These are phyloP conservation scores for Sakesphorus luctuosus DNA, from an alignment of 2,113 vertebrate genomes.

Conservation along the genomic window DNA sequence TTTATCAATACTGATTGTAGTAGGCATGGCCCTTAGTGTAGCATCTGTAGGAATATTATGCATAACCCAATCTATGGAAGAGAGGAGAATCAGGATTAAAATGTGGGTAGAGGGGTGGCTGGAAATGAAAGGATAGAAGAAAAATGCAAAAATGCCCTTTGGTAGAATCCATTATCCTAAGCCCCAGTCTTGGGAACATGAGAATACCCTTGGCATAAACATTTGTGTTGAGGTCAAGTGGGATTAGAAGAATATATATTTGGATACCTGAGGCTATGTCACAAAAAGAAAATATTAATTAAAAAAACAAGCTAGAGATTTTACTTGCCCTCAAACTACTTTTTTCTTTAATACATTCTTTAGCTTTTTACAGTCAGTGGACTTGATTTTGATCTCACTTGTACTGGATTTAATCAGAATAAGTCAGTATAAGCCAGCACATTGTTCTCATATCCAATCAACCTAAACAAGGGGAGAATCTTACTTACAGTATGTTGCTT, in stretches of 20 bases:
- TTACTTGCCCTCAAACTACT: constrained; percentile 55
- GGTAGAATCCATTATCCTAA: constrained; percentile 70
- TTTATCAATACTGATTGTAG: not conserved
- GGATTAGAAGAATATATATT: constrained; percentile 70
- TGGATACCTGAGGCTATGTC: constrained; percentile 48
- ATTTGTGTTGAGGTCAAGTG: constrained; percentile 70
- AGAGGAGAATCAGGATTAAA: constrained; percentile 41
- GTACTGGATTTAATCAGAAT: constrained; percentile 39
- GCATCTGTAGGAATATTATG: constrained; percentile 35
- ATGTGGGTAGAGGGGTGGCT: not conserved
- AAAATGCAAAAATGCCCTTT: constrained; percentile 64
- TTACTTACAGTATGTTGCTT: not conserved
- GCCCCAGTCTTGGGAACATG: constrained; percentile 58
- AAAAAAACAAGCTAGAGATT: constrained; percentile 68
- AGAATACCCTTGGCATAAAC: constrained; percentile 70
- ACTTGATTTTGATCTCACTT: constrained; percentile 49
- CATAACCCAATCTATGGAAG: not conserved
- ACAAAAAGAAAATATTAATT: constrained; percentile 71
- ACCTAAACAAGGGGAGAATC: not conserved
- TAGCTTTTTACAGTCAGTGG: constrained; percentile 34
- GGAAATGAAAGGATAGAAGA: constrained; percentile 40
- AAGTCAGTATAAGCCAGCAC: not conserved
- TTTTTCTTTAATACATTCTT: constrained; percentile 49
- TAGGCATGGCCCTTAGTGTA: not conserved
- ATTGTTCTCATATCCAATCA: not conserved